These are phyloP conservation scores for Altica lythri DNA, from an alignment of 2,888 invertebrate genomes.

Conservation along the genomic window DNA sequence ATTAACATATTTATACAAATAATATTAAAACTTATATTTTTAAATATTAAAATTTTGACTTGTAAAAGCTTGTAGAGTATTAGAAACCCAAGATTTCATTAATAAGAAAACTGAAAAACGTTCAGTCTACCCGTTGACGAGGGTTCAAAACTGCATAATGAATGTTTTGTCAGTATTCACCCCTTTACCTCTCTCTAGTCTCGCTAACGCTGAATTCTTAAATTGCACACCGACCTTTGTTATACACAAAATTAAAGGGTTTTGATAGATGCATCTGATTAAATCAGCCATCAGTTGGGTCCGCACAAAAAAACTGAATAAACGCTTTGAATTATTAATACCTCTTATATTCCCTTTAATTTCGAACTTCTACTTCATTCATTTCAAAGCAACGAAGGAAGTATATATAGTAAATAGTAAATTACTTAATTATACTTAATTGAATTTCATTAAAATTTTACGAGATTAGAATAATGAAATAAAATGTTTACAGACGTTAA, in stretches of 20 bases:
- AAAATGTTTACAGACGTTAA: too few relatives aligned
- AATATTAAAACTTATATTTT: too few relatives aligned
- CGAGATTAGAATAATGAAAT: too few relatives aligned
- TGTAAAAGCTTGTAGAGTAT: too few relatives aligned
- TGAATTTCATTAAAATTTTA: too few relatives aligned
- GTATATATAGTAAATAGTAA: too few relatives aligned
- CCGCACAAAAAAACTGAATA: constrained; percentile 7
- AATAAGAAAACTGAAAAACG: constrained; percentile 11
- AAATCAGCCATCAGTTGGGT: constrained; percentile 3
- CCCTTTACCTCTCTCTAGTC: constrained; percentile 16
- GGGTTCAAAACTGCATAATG: constrained; percentile 21
- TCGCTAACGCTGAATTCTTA: constrained; percentile 20
- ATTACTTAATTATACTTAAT: too few relatives aligned
- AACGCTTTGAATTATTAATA: constrained; percentile 7
- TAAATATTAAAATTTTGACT: too few relatives aligned
- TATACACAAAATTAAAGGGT: constrained; percentile 14
- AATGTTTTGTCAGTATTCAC: constrained; percentile 24
- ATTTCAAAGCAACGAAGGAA: too few relatives aligned
- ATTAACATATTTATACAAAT: too few relatives aligned
- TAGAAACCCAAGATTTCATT: not conserved
- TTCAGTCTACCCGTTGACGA: constrained; percentile 8
- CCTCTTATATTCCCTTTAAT: too few relatives aligned
- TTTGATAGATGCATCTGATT: constrained; percentile 22
- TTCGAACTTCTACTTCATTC: too few relatives aligned
- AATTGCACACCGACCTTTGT: constrained; percentile 21